Evolutionary conservation across 1,140 invertebrate species (phyloP).

Genomic region (Hycleus phaleratus): DNA sequence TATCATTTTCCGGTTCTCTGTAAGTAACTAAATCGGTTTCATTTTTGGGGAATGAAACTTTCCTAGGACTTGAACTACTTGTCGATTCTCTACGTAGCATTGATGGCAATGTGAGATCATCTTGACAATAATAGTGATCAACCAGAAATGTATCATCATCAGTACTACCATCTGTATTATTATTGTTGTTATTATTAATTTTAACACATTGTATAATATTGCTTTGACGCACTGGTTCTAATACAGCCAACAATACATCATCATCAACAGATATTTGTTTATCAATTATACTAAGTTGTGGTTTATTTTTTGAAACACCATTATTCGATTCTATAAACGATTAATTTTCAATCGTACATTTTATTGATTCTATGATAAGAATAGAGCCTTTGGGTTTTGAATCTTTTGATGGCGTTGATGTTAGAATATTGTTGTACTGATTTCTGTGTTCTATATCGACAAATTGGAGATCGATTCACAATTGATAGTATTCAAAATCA

Average conservation of each 20-base stretch:
- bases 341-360: neutral
- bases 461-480: too few relatives aligned
- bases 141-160: neutral
- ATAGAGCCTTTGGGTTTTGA: neutral
- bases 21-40: constrained; percentile 24
- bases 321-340: neutral
- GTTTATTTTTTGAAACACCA: neutral
- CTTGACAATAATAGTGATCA: neutral
- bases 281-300: constrained; percentile 26
- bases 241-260: constrained; percentile 24
- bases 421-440: too few relatives aligned
- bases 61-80: neutral
- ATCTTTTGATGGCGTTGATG: too few relatives aligned
- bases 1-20: constrained; percentile 23
- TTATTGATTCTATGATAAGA: neutral
- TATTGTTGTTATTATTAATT: constrained; percentile 15
- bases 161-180: constrained; percentile 9
- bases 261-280: constrained; percentile 35
- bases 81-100: constrained; percentile 20
- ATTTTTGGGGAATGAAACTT: constrained; percentile 29
- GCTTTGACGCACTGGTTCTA: constrained; percentile 25
- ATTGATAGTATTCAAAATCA: too few relatives aligned
- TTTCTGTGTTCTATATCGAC: too few relatives aligned
- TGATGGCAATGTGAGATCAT: constrained; percentile 10
- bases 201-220: constrained; percentile 14